These are phyloP conservation scores for Amniataba percoides DNA, from an alignment of 2,797 vertebrate genomes.

Conservation along the genomic window DNA sequence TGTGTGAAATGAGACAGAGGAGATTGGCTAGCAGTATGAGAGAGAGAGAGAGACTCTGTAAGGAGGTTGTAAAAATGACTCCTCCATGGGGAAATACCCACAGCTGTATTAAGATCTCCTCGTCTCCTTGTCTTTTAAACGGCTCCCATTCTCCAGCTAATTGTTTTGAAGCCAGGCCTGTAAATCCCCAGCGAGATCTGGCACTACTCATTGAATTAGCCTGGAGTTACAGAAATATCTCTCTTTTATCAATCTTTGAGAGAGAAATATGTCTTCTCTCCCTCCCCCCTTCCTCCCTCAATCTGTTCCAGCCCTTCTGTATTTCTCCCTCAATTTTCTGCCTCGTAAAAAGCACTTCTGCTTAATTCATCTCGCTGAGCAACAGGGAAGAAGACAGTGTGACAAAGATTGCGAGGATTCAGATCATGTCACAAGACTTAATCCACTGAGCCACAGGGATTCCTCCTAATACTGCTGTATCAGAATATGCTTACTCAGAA, in stretches of 20 bases:
- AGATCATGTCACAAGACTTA: constrained; percentile 71
- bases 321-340: constrained; percentile 52
- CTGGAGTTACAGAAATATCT: constrained; percentile 81
- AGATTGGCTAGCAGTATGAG: constrained; percentile 74
- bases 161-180: constrained; percentile 82
- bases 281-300: constrained; percentile 43
- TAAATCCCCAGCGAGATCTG: constrained; percentile 78
- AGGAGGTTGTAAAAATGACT: constrained; percentile 81
- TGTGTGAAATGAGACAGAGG: constrained; percentile 71
- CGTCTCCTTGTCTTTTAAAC: constrained; percentile 81
- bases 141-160: constrained; percentile 82
- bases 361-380: constrained; percentile 63
- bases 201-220: constrained; percentile 80
- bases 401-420: constrained; percentile 70
- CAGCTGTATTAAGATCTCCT: constrained; percentile 82
- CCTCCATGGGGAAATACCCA: constrained; percentile 82
- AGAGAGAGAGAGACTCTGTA: constrained; percentile 66
- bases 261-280: constrained; percentile 66
- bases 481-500: constrained; percentile 70
- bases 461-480: constrained; percentile 56
- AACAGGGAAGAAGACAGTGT: constrained; percentile 67
- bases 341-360: constrained; percentile 55
- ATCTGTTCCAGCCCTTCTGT: constrained; percentile 53
- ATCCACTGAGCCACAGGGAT: constrained; percentile 70
- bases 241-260: constrained; percentile 80